Conservation (phyloP, 1,140 invertebrate genomes). For the Megalopta genalis region DNA sequence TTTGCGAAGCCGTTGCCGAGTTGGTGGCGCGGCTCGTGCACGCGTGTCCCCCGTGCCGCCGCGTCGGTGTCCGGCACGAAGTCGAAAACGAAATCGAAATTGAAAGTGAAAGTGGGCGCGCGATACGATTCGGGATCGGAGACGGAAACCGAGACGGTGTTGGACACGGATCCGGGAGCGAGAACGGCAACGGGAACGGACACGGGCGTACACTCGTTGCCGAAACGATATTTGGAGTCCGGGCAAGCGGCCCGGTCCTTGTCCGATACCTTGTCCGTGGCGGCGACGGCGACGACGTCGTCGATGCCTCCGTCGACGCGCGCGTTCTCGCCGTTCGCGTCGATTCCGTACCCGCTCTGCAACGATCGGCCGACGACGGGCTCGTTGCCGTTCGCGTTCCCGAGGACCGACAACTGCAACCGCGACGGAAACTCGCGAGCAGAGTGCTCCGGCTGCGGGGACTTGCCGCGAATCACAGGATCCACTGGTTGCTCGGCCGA, state of each 20-base stretch:
- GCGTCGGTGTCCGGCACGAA: background rate
- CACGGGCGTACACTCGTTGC: too few species aligned
- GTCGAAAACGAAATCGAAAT: background rate
- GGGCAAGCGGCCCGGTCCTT: too few species aligned
- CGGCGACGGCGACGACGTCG: constrained; percentile 17
- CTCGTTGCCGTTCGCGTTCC: background rate
- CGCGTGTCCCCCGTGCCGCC: background rate
- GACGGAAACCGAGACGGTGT: too few species aligned
- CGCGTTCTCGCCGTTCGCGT: background rate
- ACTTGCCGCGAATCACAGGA: too few species aligned
- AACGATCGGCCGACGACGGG: constrained; percentile 11
- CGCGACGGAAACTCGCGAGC: too few species aligned
- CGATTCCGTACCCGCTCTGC: constrained; percentile 9
- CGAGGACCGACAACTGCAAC: background rate
- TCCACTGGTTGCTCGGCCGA: too few species aligned
- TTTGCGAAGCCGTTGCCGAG: background rate
- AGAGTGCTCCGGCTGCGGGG: background rate
- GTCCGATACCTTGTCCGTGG: background rate
- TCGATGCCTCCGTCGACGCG: constrained; percentile 8
- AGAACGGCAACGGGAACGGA: too few species aligned
- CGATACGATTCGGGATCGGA: background rate
- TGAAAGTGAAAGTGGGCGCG: background rate
- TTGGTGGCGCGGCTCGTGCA: background rate
- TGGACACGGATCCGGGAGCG: too few species aligned
- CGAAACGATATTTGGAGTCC: too few species aligned